Percentiles rank a stretch among this genome's conserved stretches.
These are phyloP conservation scores for Crotalus helleri DNA, from an alignment of 2,113 vertebrate genomes.

Conservation along the genomic window DNA sequence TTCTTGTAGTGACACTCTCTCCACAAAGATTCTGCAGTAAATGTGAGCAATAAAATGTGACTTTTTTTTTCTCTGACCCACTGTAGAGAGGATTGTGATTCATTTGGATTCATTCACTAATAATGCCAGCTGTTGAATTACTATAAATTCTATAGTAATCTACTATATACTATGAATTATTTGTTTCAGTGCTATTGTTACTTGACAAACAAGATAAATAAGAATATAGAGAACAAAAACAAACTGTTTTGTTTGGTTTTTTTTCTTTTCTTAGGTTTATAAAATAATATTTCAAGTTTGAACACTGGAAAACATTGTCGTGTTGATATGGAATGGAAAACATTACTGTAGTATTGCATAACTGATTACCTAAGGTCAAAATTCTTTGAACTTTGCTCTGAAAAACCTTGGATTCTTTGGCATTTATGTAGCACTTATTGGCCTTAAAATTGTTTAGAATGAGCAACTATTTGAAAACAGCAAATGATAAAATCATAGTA, in stretches of 20 bases:
- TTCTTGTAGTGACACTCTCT: background rate
- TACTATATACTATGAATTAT: background rate
- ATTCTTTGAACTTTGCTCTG: background rate
- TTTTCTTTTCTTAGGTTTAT: conserved; percentile 45
- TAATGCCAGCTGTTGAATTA: background rate
- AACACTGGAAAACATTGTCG: background rate
- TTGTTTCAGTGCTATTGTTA: background rate
- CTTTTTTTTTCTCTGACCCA: background rate
- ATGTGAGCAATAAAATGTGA: background rate
- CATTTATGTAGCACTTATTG: conserved; percentile 34
- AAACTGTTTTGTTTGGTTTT: background rate
- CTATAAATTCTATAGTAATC: background rate
- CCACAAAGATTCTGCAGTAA: background rate
- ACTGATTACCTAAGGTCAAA: background rate
- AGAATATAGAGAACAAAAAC: conserved; percentile 20
- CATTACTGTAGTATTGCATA: background rate
- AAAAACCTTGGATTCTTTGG: conserved; percentile 33
- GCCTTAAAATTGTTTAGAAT: conserved; percentile 66
- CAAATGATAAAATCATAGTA: conserved; percentile 63
- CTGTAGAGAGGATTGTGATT: background rate
- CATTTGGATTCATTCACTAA: background rate
- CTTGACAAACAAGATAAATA: background rate
- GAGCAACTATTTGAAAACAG: conserved; percentile 71
- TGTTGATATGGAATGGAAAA: background rate
- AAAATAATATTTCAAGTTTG: conserved; percentile 31